These are phyloP conservation scores for Furnarius figulus DNA, from an alignment of 2,113 vertebrate species.

Conservation along the genomic window DNA sequence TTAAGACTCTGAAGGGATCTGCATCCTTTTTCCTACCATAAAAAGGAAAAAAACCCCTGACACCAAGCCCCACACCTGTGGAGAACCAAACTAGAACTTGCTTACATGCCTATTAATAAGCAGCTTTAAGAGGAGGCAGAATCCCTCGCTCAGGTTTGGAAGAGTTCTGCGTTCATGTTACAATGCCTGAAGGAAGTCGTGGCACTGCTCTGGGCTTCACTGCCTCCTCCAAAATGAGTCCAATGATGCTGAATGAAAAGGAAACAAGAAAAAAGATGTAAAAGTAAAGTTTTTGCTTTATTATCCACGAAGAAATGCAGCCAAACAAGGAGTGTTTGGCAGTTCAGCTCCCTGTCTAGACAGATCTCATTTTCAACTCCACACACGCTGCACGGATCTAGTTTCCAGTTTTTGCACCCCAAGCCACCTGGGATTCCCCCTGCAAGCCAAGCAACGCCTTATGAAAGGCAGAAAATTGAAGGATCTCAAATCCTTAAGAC, in stretches of 20 bases:
- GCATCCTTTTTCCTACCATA: neutral
- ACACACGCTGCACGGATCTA: neutral
- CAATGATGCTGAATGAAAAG: neutral
- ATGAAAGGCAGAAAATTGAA: slow-evolving; percentile 25
- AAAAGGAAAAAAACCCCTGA: neutral
- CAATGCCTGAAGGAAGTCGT: neutral
- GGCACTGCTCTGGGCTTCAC: neutral
- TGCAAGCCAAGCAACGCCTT: neutral
- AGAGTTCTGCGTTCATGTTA: neutral
- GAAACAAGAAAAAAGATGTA: neutral
- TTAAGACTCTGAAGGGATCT: neutral
- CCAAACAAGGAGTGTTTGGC: neutral
- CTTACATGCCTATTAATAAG: neutral
- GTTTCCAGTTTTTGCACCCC: slow-evolving; percentile 10
- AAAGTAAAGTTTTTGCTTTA: neutral
- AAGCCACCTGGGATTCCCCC: neutral
- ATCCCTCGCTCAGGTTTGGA: neutral
- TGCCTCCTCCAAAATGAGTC: neutral
- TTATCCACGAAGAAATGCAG: neutral
- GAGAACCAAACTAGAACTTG: neutral
- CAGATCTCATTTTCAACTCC: slow-evolving; percentile 47
- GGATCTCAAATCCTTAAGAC: neutral
- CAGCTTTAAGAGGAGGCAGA: neutral
- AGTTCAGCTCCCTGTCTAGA: slow-evolving; percentile 10
- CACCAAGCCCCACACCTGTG: neutral